Percentiles rank a stretch among this genome's conserved stretches.
These are phyloP conservation scores for Sesamia inferens DNA, from an alignment of 2,888 invertebrate genomes.

Conservation along the genomic window DNA sequence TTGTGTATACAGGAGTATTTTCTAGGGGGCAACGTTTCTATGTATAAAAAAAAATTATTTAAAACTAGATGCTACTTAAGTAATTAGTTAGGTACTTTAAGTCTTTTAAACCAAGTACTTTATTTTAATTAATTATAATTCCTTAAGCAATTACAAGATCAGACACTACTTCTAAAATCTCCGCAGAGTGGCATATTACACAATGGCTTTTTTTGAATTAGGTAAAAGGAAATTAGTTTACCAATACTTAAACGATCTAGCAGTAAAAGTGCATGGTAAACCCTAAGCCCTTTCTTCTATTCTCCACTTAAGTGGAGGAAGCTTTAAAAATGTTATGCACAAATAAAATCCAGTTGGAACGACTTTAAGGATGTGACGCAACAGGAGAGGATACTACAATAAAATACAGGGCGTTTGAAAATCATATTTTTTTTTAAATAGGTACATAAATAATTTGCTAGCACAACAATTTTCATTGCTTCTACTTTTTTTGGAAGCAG, in stretches of 20 bases:
- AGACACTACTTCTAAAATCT: not conserved
- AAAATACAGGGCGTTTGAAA: not conserved
- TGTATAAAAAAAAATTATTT: no score
- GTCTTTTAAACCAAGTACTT: not conserved
- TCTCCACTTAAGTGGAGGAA: constrained; percentile 29
- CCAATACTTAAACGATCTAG: constrained; percentile 14
- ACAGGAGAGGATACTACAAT: constrained; percentile 1
- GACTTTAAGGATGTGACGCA: constrained; percentile 11
- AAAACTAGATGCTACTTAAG: no score
- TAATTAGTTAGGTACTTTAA: no score
- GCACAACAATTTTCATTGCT: not conserved
- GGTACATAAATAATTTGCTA: not conserved
- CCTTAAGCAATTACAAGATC: not conserved
- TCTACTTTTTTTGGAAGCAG: no score
- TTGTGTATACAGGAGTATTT: no score
- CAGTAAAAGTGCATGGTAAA: constrained; percentile 26
- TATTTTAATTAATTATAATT: not conserved
- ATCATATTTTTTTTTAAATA: not conserved
- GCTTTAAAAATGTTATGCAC: constrained; percentile 44
- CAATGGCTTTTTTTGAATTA: constrained; percentile 3
- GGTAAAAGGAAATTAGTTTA: constrained; percentile 29
- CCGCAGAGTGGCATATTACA: not conserved
- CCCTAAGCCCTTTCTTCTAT: constrained; percentile 26
- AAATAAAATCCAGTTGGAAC: constrained; percentile 23
- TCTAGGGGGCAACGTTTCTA: no score